Evolutionary conservation across 2,888 invertebrate species (phyloP).

Genomic region (Mactromeris polynyma): DNA sequence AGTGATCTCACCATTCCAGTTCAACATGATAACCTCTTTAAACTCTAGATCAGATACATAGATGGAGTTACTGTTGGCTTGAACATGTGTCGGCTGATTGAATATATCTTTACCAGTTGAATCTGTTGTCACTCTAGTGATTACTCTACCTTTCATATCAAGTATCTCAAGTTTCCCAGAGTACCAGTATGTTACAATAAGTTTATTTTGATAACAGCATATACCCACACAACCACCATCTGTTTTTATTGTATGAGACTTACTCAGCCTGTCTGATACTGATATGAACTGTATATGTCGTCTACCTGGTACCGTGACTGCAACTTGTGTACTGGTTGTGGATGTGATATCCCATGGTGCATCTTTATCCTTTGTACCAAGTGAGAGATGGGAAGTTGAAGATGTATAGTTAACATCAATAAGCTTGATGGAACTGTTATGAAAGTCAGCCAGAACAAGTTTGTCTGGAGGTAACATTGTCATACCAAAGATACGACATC

Average conservation of each 20-base stretch:
- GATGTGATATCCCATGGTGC: neutral
- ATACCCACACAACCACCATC: too few relatives aligned
- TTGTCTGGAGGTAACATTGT: too few relatives aligned
- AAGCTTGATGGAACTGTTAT: neutral
- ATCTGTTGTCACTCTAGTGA: neutral
- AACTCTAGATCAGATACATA: neutral
- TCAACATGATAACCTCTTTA: neutral
- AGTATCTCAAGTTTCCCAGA: too few relatives aligned
- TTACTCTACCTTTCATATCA: too few relatives aligned
- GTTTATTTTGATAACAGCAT: too few relatives aligned
- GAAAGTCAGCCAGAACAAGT: neutral
- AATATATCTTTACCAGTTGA: neutral
- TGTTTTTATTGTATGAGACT: too few relatives aligned
- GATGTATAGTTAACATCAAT: neutral
- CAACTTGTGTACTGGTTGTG: too few relatives aligned
- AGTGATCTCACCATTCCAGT: neutral
- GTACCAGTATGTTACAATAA: too few relatives aligned
- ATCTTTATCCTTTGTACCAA: neutral
- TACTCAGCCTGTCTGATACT: too few relatives aligned
- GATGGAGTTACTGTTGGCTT: neutral
- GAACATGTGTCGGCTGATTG: neutral
- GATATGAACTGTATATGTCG: too few relatives aligned
- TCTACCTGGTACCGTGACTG: too few relatives aligned
- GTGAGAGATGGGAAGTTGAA: neutral
- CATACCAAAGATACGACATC: too few relatives aligned